Conservation (phyloP, 2,888 invertebrate species). For the Drosophila affinis region DNA sequence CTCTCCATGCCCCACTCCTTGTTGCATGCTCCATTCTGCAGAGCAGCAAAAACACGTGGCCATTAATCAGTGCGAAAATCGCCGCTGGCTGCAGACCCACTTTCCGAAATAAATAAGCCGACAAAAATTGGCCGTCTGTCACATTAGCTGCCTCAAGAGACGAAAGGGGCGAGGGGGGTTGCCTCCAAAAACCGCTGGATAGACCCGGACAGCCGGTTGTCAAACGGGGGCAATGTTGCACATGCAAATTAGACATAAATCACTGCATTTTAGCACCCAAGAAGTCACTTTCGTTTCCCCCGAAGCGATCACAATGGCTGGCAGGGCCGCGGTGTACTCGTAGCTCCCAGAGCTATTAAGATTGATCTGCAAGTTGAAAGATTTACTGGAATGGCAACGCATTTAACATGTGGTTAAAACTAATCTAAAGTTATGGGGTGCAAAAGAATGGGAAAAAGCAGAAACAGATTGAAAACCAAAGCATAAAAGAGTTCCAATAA, state of each 20-base stretch:
- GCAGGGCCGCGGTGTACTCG: background rate
- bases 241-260: constrained; percentile 53
- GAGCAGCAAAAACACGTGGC: constrained; percentile 48
- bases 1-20: background rate
- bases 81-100: constrained; percentile 45
- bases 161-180: background rate
- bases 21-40: constrained; percentile 25
- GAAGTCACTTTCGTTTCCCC: background rate
- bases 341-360: background rate
- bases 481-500: background rate
- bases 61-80: constrained; percentile 66
- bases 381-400: background rate
- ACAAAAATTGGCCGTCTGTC: constrained; percentile 50
- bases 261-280: constrained; percentile 5
- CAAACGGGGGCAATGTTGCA: constrained; percentile 49
- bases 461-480: background rate
- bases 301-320: background rate
- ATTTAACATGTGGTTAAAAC: background rate
- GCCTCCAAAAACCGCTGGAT: background rate
- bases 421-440: background rate
- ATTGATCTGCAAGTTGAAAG: constrained; percentile 4
- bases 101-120: constrained; percentile 41
- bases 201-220: constrained; percentile 36
- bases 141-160: constrained; percentile 32
- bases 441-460: background rate